phyloP scores from a whole-genome alignment of 1,140 invertebrate genomes.

The Portunus trituberculatus region DNA sequence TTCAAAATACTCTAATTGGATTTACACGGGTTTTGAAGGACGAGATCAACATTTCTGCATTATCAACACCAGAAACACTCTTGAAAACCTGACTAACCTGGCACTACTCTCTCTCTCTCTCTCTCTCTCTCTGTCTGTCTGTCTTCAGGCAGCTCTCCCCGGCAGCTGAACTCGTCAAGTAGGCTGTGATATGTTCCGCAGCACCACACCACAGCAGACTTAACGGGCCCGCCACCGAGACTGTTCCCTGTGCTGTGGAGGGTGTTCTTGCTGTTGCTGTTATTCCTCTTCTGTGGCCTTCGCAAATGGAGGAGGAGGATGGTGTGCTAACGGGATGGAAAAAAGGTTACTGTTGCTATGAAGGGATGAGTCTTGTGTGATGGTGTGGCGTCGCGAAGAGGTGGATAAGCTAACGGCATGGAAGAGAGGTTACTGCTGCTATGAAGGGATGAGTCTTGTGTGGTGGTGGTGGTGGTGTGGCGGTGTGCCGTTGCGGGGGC shows the following conservation, averaged over 20 bases:
- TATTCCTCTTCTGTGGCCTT: background rate
- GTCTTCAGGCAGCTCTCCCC: background rate
- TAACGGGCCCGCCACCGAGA: constrained; percentile 75
- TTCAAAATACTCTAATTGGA: too few relatives aligned
- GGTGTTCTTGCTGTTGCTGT: background rate
- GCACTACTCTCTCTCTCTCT: background rate
- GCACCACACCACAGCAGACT: constrained; percentile 79
- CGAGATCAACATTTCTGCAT: too few relatives aligned
- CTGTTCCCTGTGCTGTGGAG: background rate
- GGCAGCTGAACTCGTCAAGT: constrained; percentile 79
- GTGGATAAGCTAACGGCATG: background rate
- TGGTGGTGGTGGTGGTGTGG: background rate
- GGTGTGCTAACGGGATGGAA: background rate
- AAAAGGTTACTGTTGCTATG: background rate
- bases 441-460: background rate
- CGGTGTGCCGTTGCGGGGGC: background rate
- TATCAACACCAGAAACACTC: too few relatives aligned
- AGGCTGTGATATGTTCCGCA: constrained; percentile 80
- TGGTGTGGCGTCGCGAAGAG: background rate
- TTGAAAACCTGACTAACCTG: background rate
- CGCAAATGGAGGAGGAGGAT: background rate
- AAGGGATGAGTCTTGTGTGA: background rate
- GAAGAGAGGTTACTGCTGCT: background rate
- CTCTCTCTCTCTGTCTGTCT: too few relatives aligned
- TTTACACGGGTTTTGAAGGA: too few relatives aligned